phyloP scores from a whole-genome alignment of 2,797 vertebrate genomes.

The Pantherophis alleghaniensis region DNA sequence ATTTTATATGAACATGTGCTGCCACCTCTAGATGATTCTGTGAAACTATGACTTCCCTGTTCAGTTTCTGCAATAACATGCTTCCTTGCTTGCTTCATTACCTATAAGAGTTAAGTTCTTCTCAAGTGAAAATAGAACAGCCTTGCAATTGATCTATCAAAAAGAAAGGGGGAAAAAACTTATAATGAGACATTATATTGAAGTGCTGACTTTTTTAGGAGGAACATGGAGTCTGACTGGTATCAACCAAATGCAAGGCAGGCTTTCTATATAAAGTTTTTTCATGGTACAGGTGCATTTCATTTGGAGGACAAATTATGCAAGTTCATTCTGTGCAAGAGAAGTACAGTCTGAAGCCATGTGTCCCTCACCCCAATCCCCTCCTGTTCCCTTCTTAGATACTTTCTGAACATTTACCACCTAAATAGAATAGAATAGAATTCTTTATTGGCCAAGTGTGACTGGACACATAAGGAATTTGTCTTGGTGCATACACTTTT shows the following conservation, averaged over 20 bases:
- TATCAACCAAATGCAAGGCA: not conserved
- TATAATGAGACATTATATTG: not conserved
- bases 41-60: conserved; percentile 16
- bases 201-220: not conserved
- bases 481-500: too few species aligned
- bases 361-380: not conserved
- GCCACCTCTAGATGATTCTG: conserved; percentile 68
- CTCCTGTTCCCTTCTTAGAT: not conserved
- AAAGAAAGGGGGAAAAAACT: not conserved
- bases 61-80: accelerated
- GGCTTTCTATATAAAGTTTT: not conserved
- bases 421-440: not conserved
- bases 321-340: not conserved
- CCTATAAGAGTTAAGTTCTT: not conserved
- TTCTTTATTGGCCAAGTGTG: too few species aligned
- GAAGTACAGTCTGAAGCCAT: not conserved
- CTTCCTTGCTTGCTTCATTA: not conserved
- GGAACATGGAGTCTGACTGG: not conserved
- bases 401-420: not conserved
- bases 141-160: not conserved
- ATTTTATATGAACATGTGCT: conserved; percentile 61
- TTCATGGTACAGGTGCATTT: too few species aligned
- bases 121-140: not conserved
- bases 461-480: too few species aligned
- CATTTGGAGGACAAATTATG: not conserved